Conservation (phyloP, 2,797 vertebrate species). For the Tachyglossus aculeatus region DNA sequence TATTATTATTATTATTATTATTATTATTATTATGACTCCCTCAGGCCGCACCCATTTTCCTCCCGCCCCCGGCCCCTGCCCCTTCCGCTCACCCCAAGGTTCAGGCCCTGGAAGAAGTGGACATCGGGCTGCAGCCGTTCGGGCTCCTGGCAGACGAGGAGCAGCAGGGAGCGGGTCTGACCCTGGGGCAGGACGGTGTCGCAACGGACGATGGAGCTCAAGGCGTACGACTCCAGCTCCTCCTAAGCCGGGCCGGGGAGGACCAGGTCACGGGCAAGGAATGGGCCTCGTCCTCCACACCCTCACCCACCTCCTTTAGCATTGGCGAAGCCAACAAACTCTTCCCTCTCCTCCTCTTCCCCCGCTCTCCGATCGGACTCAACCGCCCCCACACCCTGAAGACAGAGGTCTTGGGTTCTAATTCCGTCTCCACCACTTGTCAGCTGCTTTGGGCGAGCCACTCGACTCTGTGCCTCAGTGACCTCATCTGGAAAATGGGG, state of each 20-base stretch:
- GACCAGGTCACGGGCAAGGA: not conserved
- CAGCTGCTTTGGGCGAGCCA: too few species aligned
- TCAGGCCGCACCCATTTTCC: accelerated
- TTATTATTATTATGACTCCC: too few species aligned
- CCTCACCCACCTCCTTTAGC: too few species aligned
- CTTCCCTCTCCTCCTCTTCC: not conserved
- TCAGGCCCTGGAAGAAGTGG: slow-evolving; percentile 84
- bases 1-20: too few species aligned
- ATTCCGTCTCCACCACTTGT: too few species aligned
- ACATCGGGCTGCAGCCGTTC: slow-evolving; percentile 79
- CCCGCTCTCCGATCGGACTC: not conserved
- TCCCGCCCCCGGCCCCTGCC: slow-evolving; percentile 8
- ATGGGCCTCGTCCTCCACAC: not conserved
- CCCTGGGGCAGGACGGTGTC: slow-evolving; percentile 71
- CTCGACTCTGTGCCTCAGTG: too few species aligned
- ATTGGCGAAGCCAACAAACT: too few species aligned
- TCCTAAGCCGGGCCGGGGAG: slow-evolving; percentile 67
- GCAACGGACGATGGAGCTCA: slow-evolving; percentile 78
- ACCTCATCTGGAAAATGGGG: too few species aligned
- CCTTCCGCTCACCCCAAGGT: slow-evolving; percentile 54
- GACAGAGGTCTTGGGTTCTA: too few species aligned
- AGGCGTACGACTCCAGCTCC: slow-evolving; percentile 78
- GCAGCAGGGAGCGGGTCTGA: slow-evolving; percentile 75
- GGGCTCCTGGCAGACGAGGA: slow-evolving; percentile 79
- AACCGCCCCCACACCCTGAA: slow-evolving; percentile 16